Percentiles rank a stretch among this genome's conserved stretches.
Conservation (phyloP, 2,797 vertebrate species). For the Lagodon rhomboides region DNA sequence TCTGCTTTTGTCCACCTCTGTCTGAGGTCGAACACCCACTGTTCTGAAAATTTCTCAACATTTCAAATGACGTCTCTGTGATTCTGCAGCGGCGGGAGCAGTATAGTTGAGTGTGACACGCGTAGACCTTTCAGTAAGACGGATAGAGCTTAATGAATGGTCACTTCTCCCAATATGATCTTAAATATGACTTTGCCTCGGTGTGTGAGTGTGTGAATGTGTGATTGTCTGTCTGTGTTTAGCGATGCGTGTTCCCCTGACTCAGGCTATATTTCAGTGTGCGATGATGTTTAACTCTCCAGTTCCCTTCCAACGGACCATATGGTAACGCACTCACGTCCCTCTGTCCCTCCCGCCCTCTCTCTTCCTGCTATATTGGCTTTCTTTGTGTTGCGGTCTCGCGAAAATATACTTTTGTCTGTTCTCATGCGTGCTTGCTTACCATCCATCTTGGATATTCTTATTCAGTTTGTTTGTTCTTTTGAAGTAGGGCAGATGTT, state of each 20-base stretch:
- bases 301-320: conserved; percentile 38
- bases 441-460: conserved; percentile 11
- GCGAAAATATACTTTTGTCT: conserved; percentile 24
- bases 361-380: conserved; percentile 17
- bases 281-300: conserved; percentile 28
- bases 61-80: too few relatives aligned
- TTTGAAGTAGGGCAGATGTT: conserved; percentile 45
- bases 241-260: neutral
- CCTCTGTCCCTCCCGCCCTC: conserved; percentile 19
- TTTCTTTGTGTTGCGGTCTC: conserved; percentile 19
- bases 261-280: conserved; percentile 42
- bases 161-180: neutral
- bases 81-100: neutral
- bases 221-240: neutral
- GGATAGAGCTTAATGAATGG: neutral
- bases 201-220: neutral
- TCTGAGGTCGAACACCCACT: too few relatives aligned
- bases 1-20: too few relatives aligned
- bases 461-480: conserved; percentile 13
- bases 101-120: neutral
- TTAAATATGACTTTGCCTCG: neutral
- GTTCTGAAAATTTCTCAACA: too few relatives aligned
- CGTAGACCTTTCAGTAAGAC: neutral
- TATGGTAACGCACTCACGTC: conserved; percentile 57
- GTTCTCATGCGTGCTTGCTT: neutral